Conservation (phyloP, 2,797 vertebrate species). For the Mus spretus region DNA sequence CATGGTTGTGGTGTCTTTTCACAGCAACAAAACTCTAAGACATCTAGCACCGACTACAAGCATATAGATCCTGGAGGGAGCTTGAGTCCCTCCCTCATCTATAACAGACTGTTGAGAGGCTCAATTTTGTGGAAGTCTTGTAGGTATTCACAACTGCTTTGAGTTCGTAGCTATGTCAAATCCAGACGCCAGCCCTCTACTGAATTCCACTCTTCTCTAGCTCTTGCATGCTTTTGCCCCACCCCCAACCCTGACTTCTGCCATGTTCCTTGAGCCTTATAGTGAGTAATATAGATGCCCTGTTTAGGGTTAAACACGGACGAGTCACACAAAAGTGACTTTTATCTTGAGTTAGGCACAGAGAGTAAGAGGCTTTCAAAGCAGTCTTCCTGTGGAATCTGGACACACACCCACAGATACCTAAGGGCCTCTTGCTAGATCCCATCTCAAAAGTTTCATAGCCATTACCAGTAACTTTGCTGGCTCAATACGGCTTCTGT, state of each 20-base stretch:
- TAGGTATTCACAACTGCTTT: neutral
- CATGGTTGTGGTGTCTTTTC: neutral
- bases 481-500: neutral
- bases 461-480: neutral
- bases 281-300: neutral
- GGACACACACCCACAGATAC: neutral
- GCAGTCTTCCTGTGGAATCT: neutral
- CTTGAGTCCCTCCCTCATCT: neutral
- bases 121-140: neutral
- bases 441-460: neutral
- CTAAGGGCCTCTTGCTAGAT: neutral
- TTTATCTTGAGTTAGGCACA: neutral
- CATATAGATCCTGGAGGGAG: neutral
- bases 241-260: neutral
- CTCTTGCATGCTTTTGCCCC: neutral
- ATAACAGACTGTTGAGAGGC: neutral
- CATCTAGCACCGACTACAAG: neutral
- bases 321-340: neutral
- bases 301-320: neutral
- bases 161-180: neutral
- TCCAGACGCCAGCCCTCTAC: neutral
- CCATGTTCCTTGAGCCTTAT: neutral
- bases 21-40: neutral
- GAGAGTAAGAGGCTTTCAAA: neutral
- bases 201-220: neutral